A percentile compares a stretch with the other conserved stretches of the same genome.
phyloP scores from a whole-genome alignment of 2,113 vertebrate genomes.

The Salvator merianae region DNA sequence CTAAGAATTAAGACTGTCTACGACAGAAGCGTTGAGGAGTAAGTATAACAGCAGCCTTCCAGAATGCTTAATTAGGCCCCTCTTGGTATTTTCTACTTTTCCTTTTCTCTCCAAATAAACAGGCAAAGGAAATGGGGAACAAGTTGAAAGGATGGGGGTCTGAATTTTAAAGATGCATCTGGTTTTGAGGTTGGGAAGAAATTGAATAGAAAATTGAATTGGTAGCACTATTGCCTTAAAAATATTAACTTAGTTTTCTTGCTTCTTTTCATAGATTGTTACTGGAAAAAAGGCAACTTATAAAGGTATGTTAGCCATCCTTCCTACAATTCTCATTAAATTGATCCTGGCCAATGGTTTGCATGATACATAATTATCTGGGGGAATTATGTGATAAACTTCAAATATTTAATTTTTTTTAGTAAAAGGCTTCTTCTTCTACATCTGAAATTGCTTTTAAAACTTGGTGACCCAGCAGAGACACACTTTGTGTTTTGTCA shows the following conservation, averaged over 20 bases:
- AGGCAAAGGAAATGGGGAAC: background rate
- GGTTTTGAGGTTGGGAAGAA: background rate
- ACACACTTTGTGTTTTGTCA: background rate
- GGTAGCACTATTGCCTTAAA: background rate
- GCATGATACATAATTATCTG: background rate
- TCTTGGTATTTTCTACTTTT: background rate
- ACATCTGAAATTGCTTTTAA: background rate
- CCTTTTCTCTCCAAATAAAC: background rate
- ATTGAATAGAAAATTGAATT: background rate
- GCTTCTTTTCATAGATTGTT: conserved; percentile 76
- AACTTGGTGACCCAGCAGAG: background rate
- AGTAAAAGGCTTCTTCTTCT: too few relatives aligned
- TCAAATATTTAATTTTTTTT: background rate
- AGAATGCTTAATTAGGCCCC: background rate
- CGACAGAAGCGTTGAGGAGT: conserved; percentile 91
- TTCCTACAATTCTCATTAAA: background rate
- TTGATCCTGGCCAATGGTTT: background rate
- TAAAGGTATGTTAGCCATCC: conserved; percentile 82
- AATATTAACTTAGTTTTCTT: conserved; percentile 17
- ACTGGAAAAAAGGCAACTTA: conserved; percentile 86
- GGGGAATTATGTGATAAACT: background rate
- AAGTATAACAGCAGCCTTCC: conserved; percentile 64
- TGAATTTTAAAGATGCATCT: background rate
- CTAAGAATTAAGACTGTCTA: conserved; percentile 89
- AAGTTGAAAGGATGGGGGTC: background rate